Evolutionary conservation across 2,888 invertebrate genomes (phyloP).

Genomic region (Drosophila limbata): DNA sequence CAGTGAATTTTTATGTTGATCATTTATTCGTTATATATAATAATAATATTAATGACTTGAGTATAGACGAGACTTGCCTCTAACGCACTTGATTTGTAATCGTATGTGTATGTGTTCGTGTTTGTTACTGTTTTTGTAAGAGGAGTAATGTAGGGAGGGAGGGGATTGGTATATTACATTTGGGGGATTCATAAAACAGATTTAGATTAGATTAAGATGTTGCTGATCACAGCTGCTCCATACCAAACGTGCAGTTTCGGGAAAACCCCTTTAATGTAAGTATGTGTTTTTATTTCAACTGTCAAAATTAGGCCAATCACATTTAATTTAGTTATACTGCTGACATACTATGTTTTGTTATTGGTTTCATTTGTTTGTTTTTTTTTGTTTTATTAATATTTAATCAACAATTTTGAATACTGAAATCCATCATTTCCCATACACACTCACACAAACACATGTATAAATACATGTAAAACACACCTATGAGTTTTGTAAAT

Average conservation of each 20-base stretch:
- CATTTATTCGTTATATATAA: slow-evolving; percentile 58
- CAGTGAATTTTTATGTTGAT: slow-evolving; percentile 26
- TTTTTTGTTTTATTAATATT: neutral
- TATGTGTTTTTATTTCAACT: neutral
- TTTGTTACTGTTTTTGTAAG: neutral
- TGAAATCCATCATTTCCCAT: neutral
- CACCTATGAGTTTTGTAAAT: neutral
- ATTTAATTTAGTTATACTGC: neutral
- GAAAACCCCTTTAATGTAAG: neutral
- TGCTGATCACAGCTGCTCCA: neutral
- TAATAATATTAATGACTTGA: slow-evolving; percentile 55
- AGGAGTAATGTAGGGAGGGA: neutral
- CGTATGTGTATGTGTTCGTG: neutral
- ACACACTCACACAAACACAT: neutral
- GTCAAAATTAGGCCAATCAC: slow-evolving; percentile 4
- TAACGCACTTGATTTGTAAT: slow-evolving; percentile 37
- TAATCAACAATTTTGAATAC: neutral
- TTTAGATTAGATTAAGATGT: neutral
- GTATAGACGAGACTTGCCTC: slow-evolving; percentile 39
- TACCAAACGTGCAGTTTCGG: neutral
- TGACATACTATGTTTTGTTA: neutral
- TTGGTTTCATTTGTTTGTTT: neutral
- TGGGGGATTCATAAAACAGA: neutral
- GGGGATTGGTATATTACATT: neutral
- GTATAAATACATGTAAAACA: slow-evolving; percentile 3